Base-by-base conservation (phyloP, 2,113 vertebrate species). In the Uria lomvia region DNA sequence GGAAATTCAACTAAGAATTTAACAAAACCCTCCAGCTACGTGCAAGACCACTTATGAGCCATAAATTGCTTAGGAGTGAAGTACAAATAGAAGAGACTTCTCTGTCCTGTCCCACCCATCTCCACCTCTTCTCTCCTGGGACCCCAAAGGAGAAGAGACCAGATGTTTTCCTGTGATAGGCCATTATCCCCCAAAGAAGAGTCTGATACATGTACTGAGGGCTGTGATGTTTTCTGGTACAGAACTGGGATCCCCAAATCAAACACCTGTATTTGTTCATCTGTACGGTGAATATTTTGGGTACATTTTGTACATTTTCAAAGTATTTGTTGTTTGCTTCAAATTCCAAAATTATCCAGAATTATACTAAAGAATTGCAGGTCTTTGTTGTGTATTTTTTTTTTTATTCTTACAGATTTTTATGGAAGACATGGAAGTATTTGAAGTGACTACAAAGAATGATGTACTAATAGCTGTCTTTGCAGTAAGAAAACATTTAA, bases 401-500 rank as follows among this genome's bases (percentile, higher is more conserved):
- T 84, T 53, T 14, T 88, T 20, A 9, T 77, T 81, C 38, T 62
- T 52, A 27, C 1, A 97, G 91, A 3, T 26, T 24, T 70, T 88
- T 12, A 0, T 10, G 5, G 7, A 20, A 2, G 3, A 11, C 0
- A 0, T 0, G 3, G 1, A 3, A 0, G 0, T 1, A 3, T 3
- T 11, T 10, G 1, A 0, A 3, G 1, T 0, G 2, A 3, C 1
- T 62, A 2, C 50, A 27, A 3, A 0, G 1, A 15, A 0, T 1
- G 10, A 24, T 5, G 0, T 7, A 6, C 26, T 95, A 29, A 8
- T 78, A 9, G 12, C 86, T 81, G 76, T 68, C 72, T 91, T 97
- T 52, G 93, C 95, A 89, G 96, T 97, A 96, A 96, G 96, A 55
- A 78, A 94, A 56, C 12, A 24, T 77, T 71, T 62, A 42, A 52